phyloP scores from a whole-genome alignment of 2,888 invertebrate species.

The Pheosia tremula region DNA sequence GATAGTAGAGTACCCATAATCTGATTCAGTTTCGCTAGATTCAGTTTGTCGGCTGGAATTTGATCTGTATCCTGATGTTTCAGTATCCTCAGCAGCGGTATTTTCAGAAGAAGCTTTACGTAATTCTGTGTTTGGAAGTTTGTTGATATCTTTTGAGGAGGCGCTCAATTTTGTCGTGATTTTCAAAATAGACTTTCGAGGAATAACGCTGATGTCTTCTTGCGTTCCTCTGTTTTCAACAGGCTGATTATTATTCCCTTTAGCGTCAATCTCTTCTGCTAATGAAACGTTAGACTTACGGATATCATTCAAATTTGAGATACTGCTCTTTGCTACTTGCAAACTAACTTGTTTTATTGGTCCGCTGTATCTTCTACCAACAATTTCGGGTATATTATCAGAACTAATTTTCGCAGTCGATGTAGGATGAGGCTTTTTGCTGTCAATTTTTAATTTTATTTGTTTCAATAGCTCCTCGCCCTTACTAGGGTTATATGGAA shows the following conservation, averaged over 20 bases:
- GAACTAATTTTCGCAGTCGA: conserved; percentile 36
- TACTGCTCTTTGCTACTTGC: conserved; percentile 54
- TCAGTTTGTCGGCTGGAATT: conserved; percentile 73
- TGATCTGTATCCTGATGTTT: conserved; percentile 84
- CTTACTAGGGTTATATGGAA: conserved; percentile 47
- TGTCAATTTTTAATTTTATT: conserved; percentile 49
- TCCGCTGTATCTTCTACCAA: conserved; percentile 60
- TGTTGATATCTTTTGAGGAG: conserved; percentile 46
- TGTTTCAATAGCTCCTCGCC: conserved; percentile 58
- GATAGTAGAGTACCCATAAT: conserved; percentile 86
- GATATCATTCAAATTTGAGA: conserved; percentile 53
- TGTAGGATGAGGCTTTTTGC: conserved; percentile 15
- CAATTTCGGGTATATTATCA: conserved; percentile 27
- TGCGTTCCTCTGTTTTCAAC: conserved; percentile 35
- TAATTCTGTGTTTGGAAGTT: conserved; percentile 23
- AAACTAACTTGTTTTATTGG: conserved; percentile 57
- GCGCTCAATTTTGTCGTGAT: conserved; percentile 54
- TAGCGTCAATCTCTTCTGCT: conserved; percentile 47
- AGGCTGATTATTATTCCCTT: conserved; percentile 31
- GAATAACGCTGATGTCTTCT: conserved; percentile 45
- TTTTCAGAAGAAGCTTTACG: conserved; percentile 43
- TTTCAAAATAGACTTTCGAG: conserved; percentile 74
- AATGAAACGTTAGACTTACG: conserved; percentile 41
- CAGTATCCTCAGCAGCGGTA: conserved; percentile 68
- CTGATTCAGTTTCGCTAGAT: conserved; percentile 83